These are phyloP conservation scores for Cardiocondyla obscurior DNA, from an alignment of 1,140 invertebrate genomes.

Conservation along the genomic window DNA sequence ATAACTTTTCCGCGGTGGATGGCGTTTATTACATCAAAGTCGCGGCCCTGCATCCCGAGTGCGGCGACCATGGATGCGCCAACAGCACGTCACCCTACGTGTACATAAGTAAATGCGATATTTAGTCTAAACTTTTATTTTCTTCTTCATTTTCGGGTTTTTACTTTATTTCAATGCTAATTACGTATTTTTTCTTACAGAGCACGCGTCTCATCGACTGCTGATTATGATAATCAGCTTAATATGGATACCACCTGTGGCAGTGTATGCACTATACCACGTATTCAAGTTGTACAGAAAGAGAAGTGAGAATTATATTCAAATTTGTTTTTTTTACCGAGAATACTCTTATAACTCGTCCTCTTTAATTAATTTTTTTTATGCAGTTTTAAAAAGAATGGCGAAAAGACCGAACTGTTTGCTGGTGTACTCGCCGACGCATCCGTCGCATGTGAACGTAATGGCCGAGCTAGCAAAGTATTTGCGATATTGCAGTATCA, in stretches of 20 bases:
- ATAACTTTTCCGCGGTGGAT: constrained; percentile 69
- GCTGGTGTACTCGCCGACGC: constrained; percentile 78
- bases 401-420: constrained; percentile 75
- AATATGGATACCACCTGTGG: constrained; percentile 80
- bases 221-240: constrained; percentile 82
- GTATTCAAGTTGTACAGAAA: constrained; percentile 77
- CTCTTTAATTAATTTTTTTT: not conserved
- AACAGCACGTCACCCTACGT: constrained; percentile 79
- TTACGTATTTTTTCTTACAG: constrained; percentile 70
- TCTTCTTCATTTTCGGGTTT: not conserved
- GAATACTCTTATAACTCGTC: not conserved
- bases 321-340: not conserved
- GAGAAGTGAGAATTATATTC: constrained; percentile 59
- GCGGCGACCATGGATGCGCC: constrained; percentile 74
- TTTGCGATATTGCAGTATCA: constrained; percentile 77
- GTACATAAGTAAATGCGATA: constrained; percentile 75
- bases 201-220: constrained; percentile 72
- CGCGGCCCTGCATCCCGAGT: constrained; percentile 75
- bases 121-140: not conserved
- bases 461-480: constrained; percentile 78
- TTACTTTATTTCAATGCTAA: not conserved
- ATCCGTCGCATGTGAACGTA: constrained; percentile 76
- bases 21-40: constrained; percentile 80
- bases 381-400: constrained; percentile 38
- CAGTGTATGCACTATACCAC: constrained; percentile 77